These are phyloP conservation scores for Athalia rosae DNA, from an alignment of 2,888 invertebrate species.

Conservation along the genomic window DNA sequence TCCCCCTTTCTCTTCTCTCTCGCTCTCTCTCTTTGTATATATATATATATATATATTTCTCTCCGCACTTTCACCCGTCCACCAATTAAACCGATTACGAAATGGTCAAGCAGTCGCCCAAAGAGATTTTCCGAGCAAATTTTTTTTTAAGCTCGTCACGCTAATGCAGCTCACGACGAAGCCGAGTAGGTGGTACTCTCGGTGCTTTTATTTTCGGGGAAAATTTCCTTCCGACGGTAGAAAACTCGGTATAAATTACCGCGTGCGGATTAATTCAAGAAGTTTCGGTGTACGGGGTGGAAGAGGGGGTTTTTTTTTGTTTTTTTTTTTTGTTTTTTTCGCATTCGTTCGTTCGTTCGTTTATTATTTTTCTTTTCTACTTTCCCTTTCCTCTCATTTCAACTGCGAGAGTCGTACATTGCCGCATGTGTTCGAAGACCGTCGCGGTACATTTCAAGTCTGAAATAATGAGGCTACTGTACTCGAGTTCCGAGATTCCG, in stretches of 20 bases:
- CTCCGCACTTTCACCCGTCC: slow-evolving; percentile 55
- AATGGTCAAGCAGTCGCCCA: slow-evolving; percentile 59
- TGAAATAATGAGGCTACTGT: slow-evolving; percentile 67
- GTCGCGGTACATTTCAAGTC: not conserved
- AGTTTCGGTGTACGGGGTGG: no score
- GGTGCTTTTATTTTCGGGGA: not conserved
- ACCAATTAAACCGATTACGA: slow-evolving; percentile 70
- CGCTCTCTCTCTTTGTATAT: slow-evolving; percentile 48
- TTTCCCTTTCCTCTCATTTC: no score
- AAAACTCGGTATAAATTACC: no score
- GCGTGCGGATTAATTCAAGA: no score
- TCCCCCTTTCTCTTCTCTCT: not conserved
- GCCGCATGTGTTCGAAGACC: not conserved
- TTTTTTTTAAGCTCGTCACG: slow-evolving; percentile 24
- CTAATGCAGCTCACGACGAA: not conserved
- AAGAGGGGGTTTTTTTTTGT: no score
- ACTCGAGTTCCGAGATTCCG: slow-evolving; percentile 60
- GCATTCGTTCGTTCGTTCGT: no score
- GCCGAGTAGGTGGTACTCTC: not conserved
- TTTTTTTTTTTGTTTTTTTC: no score
- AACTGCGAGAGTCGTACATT: no score
- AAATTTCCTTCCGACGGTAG: no score
- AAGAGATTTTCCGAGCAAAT: slow-evolving; percentile 56
- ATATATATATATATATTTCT: no score
- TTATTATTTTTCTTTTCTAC: no score